Evolutionary conservation across 2,797 vertebrate species (phyloP), one percentile per base, ranked within the genome.

Genomic region (Pseudochromis fuscus): DNA sequence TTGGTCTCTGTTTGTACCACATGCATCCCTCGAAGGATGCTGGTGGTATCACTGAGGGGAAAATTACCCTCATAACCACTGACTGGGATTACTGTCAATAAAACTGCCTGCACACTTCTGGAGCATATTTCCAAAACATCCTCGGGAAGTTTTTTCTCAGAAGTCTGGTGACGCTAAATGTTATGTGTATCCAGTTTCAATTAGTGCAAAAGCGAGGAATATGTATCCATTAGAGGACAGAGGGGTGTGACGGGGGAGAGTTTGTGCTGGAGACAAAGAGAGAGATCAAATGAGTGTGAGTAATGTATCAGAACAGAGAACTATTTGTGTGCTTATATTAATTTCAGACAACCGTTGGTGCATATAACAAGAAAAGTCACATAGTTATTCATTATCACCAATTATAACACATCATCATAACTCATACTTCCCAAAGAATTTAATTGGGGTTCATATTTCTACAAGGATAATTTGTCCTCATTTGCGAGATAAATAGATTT

Each of bases 11-110:
- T 72, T 64, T 69, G 74, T 24, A 80, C 28, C 74, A 86, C 78
- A 82, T 79, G 79, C 58, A 63, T 56, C 49, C 49, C 73, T 80
- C 68, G 78, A 68, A 66, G 72, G 79, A 82, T 63, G 50, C 63
- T 58, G 58, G 48, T 60, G 74, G 68, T 66, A 49, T 70, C 74
- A 45, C 63, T 64, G 50, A 31, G 46, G 70, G 73, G 53, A 46
- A 60, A 78, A 81, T 62, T 60, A 75, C 56, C 28, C 65, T 67
- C 46, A 74, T 67, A 68, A 79, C 84, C 59, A 37, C 56, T 62
- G 62, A 60, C 66, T 69, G 63, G 52, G 63, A 79, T 63, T 50
- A 81, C 58, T 73, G 63, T 81, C 69, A 72, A 72, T 75, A 67
- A 75, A 81, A 65, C 28, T 57, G 16, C 25, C 62, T 9, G 45